These are phyloP conservation scores for Ariopsis seemanni DNA, from an alignment of 2,113 vertebrate species.

Conservation along the genomic window DNA sequence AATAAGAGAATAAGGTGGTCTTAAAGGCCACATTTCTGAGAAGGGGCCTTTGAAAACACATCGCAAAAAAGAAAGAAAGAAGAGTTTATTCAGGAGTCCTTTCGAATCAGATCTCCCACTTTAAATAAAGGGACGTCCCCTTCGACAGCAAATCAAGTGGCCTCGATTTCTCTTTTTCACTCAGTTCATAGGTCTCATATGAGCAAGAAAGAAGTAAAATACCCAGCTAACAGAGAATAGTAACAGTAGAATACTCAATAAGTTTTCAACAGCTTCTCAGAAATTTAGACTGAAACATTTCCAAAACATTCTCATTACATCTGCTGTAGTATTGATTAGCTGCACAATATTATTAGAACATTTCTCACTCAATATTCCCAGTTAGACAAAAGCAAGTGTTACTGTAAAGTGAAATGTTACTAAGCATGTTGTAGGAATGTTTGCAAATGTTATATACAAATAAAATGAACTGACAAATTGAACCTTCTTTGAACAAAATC, in stretches of 20 bases:
- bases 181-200: neutral
- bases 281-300: neutral
- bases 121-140: conserved; percentile 20
- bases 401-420: neutral
- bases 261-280: neutral
- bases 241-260: neutral
- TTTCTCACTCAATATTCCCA: neutral
- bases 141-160: neutral
- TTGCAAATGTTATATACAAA: neutral
- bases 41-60: conserved; percentile 2
- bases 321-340: neutral
- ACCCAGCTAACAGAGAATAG: neutral
- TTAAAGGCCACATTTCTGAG: conserved; percentile 26
- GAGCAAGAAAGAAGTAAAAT: neutral
- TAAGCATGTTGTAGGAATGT: neutral
- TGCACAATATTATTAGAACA: neutral
- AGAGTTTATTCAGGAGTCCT: neutral
- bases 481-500: no score
- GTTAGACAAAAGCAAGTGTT: neutral
- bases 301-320: neutral
- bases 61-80: neutral
- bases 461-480: neutral
- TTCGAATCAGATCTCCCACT: conserved; percentile 14
- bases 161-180: conserved; percentile 10
- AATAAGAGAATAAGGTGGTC: neutral